These are phyloP conservation scores for Apostichopus parvimensis DNA, from an alignment of 35 echinoderm and acorn worm genomes.

Conservation along the genomic window DNA sequence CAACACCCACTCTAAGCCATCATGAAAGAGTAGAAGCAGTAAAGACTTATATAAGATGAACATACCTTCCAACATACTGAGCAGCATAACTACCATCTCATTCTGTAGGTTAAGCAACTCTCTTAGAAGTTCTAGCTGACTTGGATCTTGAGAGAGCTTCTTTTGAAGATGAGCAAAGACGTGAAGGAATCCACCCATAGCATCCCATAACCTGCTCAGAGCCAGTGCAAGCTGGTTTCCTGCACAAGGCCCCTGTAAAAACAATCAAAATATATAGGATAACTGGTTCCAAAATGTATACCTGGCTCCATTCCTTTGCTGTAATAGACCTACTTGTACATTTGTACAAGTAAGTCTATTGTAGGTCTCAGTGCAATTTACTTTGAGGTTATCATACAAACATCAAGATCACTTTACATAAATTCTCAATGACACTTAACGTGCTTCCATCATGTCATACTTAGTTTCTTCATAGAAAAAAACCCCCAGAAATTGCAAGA, in stretches of 20 bases:
- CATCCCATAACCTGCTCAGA: conserved; percentile 97
- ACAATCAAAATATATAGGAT: too few relatives aligned
- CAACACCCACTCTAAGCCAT: neutral
- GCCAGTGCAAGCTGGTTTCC: conserved; percentile 92
- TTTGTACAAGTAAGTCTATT: too few relatives aligned
- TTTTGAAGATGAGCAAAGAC: conserved; percentile 98
- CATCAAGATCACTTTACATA: too few relatives aligned
- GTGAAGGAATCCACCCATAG: conserved; percentile 93
- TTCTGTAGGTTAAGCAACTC: conserved; percentile 96
- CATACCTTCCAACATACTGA: conserved; percentile 99
- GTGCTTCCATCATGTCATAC: too few relatives aligned
- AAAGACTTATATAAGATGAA: neutral
- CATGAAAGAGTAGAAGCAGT: neutral
- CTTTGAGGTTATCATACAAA: too few relatives aligned
- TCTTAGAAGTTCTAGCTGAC: conserved; percentile 86
- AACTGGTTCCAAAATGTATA: too few relatives aligned
- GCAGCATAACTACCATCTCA: conserved; percentile 98
- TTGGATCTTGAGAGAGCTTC: conserved; percentile 94
- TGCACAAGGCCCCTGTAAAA: conserved; percentile 85
- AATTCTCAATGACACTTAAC: too few relatives aligned
- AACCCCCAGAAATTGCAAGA: too few relatives aligned
- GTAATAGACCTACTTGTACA: too few relatives aligned
- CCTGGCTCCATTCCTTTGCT: too few relatives aligned
- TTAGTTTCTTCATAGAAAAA: too few relatives aligned
- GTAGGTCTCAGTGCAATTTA: too few relatives aligned